Percentiles rank a stretch among this genome's conserved stretches.
phyloP scores from a whole-genome alignment of 2,888 invertebrate genomes.

The Habrosyne pyritoides region DNA sequence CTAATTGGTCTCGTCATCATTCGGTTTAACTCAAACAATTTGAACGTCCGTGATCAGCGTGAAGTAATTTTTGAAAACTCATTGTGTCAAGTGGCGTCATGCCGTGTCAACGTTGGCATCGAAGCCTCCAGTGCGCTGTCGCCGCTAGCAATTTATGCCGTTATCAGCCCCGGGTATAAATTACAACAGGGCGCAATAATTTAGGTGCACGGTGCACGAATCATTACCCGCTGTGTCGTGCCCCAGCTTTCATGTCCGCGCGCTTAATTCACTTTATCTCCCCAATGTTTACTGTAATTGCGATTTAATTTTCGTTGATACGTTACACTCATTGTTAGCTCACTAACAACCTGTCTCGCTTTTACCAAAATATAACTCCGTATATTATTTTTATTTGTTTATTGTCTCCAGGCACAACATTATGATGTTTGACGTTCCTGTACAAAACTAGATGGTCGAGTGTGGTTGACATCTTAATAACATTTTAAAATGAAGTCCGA shows the following conservation, averaged over 20 bases:
- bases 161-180: slow-evolving; percentile 80
- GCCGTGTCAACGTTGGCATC: slow-evolving; percentile 69
- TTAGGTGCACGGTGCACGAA: slow-evolving; percentile 81
- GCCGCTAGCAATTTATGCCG: slow-evolving; percentile 76
- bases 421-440: background rate
- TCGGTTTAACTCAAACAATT: background rate
- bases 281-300: slow-evolving; percentile 67
- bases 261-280: slow-evolving; percentile 77
- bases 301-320: slow-evolving; percentile 57
- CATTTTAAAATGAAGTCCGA: slow-evolving; percentile 16
- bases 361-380: background rate
- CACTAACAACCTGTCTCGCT: slow-evolving; percentile 15
- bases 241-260: slow-evolving; percentile 49
- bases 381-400: background rate
- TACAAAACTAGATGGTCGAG: slow-evolving; percentile 37
- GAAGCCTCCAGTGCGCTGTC: slow-evolving; percentile 71
- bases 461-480: slow-evolving; percentile 2
- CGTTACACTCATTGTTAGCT: slow-evolving; percentile 36
- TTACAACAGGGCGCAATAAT: slow-evolving; percentile 78
- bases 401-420: background rate
- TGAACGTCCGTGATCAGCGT: background rate
- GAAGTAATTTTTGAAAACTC: slow-evolving; percentile 30
- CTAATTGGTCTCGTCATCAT: background rate
- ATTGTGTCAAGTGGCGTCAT: slow-evolving; percentile 70
- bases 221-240: slow-evolving; percentile 78